Base-by-base conservation (phyloP, 1,140 invertebrate species). In the Drosophila pectinifera region DNA sequence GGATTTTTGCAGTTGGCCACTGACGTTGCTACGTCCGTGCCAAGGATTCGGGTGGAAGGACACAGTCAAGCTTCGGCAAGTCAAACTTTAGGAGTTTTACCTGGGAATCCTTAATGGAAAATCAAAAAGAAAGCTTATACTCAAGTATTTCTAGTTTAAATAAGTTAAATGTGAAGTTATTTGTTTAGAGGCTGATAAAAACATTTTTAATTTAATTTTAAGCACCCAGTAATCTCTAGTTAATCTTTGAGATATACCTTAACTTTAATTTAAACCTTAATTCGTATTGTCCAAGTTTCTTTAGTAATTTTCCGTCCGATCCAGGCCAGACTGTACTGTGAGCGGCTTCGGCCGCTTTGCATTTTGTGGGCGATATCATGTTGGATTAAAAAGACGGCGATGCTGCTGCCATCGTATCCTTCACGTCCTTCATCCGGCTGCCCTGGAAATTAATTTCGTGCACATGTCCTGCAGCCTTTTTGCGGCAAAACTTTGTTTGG, bases 361-460 rank as follows among this genome's bases (percentile, higher is more conserved):
- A 85, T 85, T 85, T 86, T 86, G 82, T 67, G 78, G 82, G 64
- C 73, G 63, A 86, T 85, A 85, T 85, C 82, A 86, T 85, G 82
- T 85, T 85, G 78, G 82, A 85, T 85, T 85, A 85, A 85, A 70
- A 86, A 78, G 82, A 68, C 39, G 31, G 16, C 26, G 31, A 18
- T 26, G 24, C 39, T 48, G 3, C 65, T 42, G 18, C 24, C 45
- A 36, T 28, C n/a, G 31, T 41, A 38, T 31, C 36, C 45, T 36
- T 48, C 28, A 34, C 73, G 62, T 72, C 56, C 57, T 74, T 51
- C 34, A 63, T 80, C 78, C 56, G 46, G 55, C 55, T 55, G 73
- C 55, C 54, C 74, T 85, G 82, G 61, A 85, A 85, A 85, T 78
- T 85, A 86, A 81, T 85, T 86, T 86, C 74, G 83, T 86, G 79